Percentiles rank a stretch among this genome's conserved stretches.
Evolutionary conservation across 1,140 invertebrate genomes (phyloP).

Genomic region (Polypedilum pembai): DNA sequence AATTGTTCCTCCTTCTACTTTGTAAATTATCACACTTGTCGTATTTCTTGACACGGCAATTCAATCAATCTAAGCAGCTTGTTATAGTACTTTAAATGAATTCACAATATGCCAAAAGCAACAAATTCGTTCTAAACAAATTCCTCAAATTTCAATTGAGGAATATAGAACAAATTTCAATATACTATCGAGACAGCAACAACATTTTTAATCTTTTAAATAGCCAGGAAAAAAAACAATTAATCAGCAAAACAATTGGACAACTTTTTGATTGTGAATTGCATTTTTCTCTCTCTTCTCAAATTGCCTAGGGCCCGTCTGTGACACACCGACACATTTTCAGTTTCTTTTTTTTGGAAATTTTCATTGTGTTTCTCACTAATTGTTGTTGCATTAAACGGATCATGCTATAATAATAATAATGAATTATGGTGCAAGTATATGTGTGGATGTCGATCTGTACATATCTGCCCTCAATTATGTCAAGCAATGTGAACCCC

Average conservation of each 20-base stretch:
- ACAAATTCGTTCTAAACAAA: background rate
- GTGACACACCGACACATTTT: constrained; percentile 16
- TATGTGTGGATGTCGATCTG: background rate
- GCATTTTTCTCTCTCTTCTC: background rate
- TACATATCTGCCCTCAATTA: background rate
- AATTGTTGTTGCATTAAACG: background rate
- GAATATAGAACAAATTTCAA: too few relatives aligned
- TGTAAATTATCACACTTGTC: too few relatives aligned
- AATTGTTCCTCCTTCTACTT: too few relatives aligned
- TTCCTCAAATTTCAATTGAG: background rate
- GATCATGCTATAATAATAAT: background rate
- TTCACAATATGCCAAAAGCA: background rate
- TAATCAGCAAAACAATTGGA: background rate
- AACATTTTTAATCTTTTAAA: background rate
- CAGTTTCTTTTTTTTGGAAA: background rate
- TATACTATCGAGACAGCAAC: too few relatives aligned
- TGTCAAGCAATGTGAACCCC: constrained; percentile 14
- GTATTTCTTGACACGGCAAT: too few relatives aligned
- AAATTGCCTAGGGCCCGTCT: background rate
- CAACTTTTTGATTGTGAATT: background rate
- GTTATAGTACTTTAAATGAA: background rate
- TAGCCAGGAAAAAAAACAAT: background rate
- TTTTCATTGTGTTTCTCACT: background rate
- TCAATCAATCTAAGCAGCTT: background rate
- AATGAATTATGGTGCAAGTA: background rate